Conservation (phyloP, 2,113 vertebrate genomes). For the Paedocypris sp. region DNA sequence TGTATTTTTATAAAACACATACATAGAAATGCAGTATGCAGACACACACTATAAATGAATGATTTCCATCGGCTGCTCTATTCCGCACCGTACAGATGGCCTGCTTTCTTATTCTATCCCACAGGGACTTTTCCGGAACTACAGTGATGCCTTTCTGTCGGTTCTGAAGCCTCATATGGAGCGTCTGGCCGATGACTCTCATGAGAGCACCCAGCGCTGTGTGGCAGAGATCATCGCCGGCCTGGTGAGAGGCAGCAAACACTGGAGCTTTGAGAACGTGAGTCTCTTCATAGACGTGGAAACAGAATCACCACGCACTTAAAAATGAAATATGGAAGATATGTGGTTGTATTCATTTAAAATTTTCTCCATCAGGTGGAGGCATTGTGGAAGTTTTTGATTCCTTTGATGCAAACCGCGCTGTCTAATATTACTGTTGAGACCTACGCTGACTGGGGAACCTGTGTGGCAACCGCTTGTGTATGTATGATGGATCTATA, state of each 20-base stretch:
- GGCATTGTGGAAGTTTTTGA: conserved; percentile 76
- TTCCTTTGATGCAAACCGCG: conserved; percentile 81
- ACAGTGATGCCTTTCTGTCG: conserved; percentile 80
- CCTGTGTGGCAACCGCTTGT: conserved; percentile 89
- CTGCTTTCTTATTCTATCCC: background rate
- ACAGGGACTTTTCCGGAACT: conserved; percentile 94
- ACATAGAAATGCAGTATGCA: no score
- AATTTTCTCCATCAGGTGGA: no score
- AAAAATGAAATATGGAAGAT: no score
- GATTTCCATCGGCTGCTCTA: no score
- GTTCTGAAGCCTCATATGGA: conserved; percentile 84
- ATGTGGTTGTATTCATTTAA: no score
- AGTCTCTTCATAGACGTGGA: background rate
- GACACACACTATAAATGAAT: no score
- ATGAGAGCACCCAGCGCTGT: conserved; percentile 91
- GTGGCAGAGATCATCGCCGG: conserved; percentile 93
- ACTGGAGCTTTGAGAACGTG: conserved; percentile 93
- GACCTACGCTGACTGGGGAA: conserved; percentile 89
- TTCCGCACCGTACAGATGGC: background rate
- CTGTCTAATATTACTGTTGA: conserved; percentile 89
- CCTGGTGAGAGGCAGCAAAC: conserved; percentile 90
- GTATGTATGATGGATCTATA: conserved; percentile 56
- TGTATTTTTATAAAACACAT: no score
- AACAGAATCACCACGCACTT: no score
- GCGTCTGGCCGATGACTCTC: conserved; percentile 76